phyloP scores from a whole-genome alignment of 2,797 vertebrate genomes.

The Pogoniulus pusillus region DNA sequence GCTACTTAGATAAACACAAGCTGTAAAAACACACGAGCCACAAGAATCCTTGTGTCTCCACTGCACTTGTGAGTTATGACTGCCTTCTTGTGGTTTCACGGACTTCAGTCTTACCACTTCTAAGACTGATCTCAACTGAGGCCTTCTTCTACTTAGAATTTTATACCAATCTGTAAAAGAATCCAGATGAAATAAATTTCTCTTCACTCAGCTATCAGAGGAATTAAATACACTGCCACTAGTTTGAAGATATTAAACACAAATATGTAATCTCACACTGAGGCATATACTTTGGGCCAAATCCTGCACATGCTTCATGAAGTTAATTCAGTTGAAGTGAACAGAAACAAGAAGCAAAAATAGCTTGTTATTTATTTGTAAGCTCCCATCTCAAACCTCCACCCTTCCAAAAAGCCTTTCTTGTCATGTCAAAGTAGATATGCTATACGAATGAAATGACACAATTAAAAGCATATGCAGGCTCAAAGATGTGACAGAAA shows the following conservation, averaged over 20 bases:
- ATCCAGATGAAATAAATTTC: neutral
- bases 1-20: neutral
- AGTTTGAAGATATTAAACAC: neutral
- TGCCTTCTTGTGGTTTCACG: conserved; percentile 36
- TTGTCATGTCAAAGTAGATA: neutral
- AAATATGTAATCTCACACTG: neutral
- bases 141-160: neutral
- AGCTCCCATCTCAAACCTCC: neutral
- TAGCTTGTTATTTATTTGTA: neutral
- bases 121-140: neutral
- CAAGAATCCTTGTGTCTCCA: neutral
- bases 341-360: neutral
- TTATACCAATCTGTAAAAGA: neutral
- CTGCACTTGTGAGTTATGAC: neutral
- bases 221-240: neutral
- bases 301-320: neutral
- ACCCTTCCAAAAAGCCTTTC: neutral
- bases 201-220: neutral
- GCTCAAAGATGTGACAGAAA: neutral
- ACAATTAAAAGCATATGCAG: neutral
- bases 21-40: conserved; percentile 38
- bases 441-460: neutral
- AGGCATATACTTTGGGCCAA: neutral
- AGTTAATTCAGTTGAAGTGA: neutral
- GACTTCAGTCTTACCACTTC: conserved; percentile 18